Conservation (phyloP, 2,888 invertebrate species). For the Nephrotoma appendiculata region DNA sequence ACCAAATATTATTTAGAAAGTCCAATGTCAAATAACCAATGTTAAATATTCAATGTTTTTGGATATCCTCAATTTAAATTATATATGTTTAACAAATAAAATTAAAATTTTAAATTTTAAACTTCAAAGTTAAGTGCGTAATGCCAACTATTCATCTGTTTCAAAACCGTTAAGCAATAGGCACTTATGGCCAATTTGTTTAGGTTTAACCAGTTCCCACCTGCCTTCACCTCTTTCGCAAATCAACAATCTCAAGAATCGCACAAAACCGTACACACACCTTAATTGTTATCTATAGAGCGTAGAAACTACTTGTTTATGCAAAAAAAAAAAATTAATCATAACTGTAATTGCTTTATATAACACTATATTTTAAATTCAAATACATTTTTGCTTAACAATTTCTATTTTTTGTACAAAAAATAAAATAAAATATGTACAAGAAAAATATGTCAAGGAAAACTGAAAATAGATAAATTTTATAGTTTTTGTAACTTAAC, state of each 20-base stretch:
- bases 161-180: not conserved
- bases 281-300: not conserved
- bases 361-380: not conserved
- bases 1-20: too few relatives aligned
- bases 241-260: not conserved
- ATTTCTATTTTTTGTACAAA: not conserved
- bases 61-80: too few relatives aligned
- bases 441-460: not conserved
- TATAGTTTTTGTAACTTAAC: not conserved
- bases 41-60: too few relatives aligned
- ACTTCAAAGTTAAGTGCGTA: too few relatives aligned
- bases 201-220: not conserved
- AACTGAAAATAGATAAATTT: not conserved
- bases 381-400: not conserved
- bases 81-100: too few relatives aligned
- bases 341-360: not conserved
- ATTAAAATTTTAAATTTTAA: too few relatives aligned
- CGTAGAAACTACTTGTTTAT: not conserved
- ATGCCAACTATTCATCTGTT: not conserved
- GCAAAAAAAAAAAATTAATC: not conserved
- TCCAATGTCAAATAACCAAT: too few relatives aligned
- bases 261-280: not conserved
- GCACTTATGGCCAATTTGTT: not conserved
- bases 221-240: not conserved
- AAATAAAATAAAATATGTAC: not conserved